Evolutionary conservation across 1,140 invertebrate species (phyloP), one percentile per base, ranked within the genome.

Genomic region (Scaptomyza montana): DNA sequence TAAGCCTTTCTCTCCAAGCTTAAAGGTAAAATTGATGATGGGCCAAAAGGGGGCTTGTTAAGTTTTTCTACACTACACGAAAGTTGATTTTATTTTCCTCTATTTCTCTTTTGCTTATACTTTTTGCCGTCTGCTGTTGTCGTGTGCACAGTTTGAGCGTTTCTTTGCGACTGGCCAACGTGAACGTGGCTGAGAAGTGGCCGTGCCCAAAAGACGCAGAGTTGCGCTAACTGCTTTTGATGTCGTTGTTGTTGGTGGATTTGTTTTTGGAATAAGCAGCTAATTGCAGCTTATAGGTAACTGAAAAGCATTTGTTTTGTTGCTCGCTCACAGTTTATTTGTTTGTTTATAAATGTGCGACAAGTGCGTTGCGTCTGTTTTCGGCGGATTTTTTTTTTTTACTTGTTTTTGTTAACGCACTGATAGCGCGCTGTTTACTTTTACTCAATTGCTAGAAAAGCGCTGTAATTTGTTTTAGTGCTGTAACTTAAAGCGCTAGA

Each of bases 71-170:
- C 36, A 62, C 64, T 45, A 61, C 75, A 82, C 76, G 82, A 87
- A 87, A 89, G 82, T 86, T 75, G 74, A 45, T 71, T 73, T 72
- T 53, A 53, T 46, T 30, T 66, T 51, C 45, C 39, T 64, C 47
- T 50, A 33, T 68, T 62, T 79, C 55, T 74, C 67, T 67, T 55
- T 39, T 65, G 51, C 45, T 70, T 6, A 49, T 55, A 5, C 30
- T 59, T 36, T 5, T 60, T 43, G 46, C 41, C 56, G 41, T 60
- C 64, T 59, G 60, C 43, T 65, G 50, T 12, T 60, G 47, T 84
- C 54, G 80, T 77, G 85, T 57, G 77, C 66, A 73, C 84, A 81
- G 85, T 89, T 85, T 72, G 80, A 89, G 77, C 57, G 85, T 67
- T 89, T 74, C 85, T 84, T 78, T 67, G 54, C 79, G 84, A 89